A percentile compares a stretch with the other conserved stretches of the same genome.
Conservation (phyloP, 2,797 vertebrate species). For the Urosaurus nigricauda region DNA sequence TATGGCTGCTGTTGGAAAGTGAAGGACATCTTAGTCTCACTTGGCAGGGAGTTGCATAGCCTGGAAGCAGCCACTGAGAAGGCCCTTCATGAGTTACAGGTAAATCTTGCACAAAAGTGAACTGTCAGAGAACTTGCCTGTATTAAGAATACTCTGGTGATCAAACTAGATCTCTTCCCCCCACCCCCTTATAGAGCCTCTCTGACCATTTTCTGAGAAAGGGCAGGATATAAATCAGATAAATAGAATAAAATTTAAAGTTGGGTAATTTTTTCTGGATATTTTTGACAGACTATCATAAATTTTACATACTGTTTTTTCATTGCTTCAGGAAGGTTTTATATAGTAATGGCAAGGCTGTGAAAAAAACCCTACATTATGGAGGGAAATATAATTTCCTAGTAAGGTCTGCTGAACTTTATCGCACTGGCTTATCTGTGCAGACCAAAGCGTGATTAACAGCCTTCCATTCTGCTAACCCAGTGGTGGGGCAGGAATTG, state of each 20-base stretch:
- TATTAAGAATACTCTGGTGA: neutral
- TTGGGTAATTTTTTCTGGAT: neutral
- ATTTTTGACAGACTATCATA: constrained; percentile 27
- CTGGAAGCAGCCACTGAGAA: neutral
- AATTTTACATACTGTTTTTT: constrained; percentile 28
- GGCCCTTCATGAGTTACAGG: neutral
- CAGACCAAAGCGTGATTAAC: neutral
- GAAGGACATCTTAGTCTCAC: neutral
- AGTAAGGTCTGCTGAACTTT: constrained; percentile 2
- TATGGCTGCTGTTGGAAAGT: neutral
- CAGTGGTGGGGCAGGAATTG: neutral
- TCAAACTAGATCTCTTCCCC: neutral
- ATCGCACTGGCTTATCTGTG: neutral
- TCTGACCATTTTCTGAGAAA: neutral
- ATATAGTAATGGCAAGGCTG: constrained; percentile 10
- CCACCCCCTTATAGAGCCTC: neutral
- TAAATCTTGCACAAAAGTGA: neutral
- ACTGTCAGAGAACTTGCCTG: neutral
- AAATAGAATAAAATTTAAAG: constrained; percentile 4
- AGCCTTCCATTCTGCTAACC: neutral
- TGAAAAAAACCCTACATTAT: neutral
- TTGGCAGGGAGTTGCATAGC: no score
- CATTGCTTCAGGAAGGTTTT: constrained; percentile 7
- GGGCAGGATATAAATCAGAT: neutral
- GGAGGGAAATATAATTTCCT: neutral